A percentile compares a stretch with the other conserved stretches of the same genome.
phyloP scores from a whole-genome alignment of 2,797 vertebrate species.

The Ispidina picta region DNA sequence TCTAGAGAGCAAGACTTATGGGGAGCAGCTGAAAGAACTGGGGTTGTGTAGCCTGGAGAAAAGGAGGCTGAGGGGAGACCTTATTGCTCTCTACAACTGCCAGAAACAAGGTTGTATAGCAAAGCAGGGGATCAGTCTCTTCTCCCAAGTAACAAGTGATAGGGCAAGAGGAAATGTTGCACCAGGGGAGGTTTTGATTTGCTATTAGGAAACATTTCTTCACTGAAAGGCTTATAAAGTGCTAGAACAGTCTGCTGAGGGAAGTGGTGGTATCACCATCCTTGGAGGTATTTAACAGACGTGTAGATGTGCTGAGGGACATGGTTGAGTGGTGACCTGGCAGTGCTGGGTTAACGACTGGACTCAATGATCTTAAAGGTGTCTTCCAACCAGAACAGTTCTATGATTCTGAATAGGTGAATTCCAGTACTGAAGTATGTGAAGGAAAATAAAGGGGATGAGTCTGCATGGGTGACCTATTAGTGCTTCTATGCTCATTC shows the following conservation, averaged over 20 bases:
- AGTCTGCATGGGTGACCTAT: background rate
- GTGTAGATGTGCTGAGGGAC: background rate
- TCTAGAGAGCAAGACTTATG: background rate
- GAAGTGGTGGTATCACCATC: background rate
- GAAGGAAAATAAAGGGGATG: background rate
- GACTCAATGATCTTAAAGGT: background rate
- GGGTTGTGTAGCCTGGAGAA: background rate
- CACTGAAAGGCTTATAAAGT: background rate
- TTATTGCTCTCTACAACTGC: background rate
- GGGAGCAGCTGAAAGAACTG: background rate
- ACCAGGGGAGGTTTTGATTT: background rate
- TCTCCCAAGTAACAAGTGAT: background rate
- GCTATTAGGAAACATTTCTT: background rate
- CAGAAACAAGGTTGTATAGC: background rate
- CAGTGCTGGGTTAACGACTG: background rate
- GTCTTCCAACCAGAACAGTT: background rate
- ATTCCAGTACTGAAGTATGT: background rate
- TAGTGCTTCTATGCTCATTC: background rate
- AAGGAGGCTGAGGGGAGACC: background rate
- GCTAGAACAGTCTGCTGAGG: background rate
- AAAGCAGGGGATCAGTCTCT: background rate
- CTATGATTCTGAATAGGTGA: background rate
- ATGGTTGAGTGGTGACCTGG: background rate
- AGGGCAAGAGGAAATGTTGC: background rate
- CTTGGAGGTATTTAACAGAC: background rate